A percentile compares a stretch with the other conserved stretches of the same genome.
These are phyloP conservation scores for Atlantisia rogersi DNA, from an alignment of 2,113 vertebrate species.

Conservation along the genomic window DNA sequence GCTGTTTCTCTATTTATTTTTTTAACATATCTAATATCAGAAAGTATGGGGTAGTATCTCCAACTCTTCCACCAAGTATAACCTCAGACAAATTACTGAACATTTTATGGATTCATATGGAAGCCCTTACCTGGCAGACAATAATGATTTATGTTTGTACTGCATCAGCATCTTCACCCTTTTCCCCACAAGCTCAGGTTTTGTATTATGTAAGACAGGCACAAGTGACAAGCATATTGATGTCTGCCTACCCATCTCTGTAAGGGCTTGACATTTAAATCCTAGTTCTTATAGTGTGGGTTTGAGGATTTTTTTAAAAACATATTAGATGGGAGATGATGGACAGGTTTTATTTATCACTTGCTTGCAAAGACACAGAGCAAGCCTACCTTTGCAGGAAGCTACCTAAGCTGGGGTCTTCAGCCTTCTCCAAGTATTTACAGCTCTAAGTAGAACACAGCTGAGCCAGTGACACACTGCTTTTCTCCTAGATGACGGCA, in stretches of 20 bases:
- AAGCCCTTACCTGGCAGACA: not conserved
- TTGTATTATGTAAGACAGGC: not conserved
- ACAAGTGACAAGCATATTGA: not conserved
- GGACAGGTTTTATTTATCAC: not conserved
- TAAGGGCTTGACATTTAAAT: not conserved
- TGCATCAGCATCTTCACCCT: not conserved
- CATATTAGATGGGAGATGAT: not conserved
- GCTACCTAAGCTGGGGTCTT: not conserved
- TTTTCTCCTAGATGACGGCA: constrained; percentile 40
- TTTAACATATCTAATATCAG: not conserved
- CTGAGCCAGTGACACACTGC: not conserved
- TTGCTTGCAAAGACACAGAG: not conserved
- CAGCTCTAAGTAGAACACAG: not conserved
- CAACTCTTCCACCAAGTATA: not conserved
- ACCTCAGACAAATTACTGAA: not conserved
- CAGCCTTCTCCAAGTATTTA: not conserved
- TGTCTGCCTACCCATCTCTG: not conserved
- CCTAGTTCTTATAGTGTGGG: not conserved
- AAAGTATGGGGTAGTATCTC: not conserved
- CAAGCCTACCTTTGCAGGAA: not conserved
- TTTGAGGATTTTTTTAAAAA: not conserved
- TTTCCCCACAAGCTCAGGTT: not conserved
- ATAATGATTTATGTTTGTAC: not conserved
- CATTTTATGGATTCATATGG: not conserved
- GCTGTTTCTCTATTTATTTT: not conserved